Conservation (phyloP, 2,797 vertebrate species). For the Ficedula albicollis region DNA sequence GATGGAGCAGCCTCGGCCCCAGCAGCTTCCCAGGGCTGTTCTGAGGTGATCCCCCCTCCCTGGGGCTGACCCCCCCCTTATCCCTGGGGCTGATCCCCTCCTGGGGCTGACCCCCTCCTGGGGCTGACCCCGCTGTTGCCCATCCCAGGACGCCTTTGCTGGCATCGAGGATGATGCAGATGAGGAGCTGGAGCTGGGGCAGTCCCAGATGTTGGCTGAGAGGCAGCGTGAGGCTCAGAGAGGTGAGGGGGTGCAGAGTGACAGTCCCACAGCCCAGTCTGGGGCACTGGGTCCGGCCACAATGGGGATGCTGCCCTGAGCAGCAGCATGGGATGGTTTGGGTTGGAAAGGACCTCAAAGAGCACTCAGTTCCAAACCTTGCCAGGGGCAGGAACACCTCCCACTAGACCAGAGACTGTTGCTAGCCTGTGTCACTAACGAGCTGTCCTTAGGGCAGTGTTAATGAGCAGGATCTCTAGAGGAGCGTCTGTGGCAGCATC, state of each 20-base stretch:
- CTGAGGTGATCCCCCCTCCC: background rate
- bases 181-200: slow-evolving; percentile 83
- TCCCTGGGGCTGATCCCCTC: background rate
- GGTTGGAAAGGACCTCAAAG: background rate
- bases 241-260: background rate
- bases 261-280: accelerated
- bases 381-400: accelerated
- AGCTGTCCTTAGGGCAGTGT: accelerated
- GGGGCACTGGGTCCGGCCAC: background rate
- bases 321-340: background rate
- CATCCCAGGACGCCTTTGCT: slow-evolving; percentile 84
- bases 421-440: accelerated
- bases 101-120: no score
- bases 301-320: background rate
- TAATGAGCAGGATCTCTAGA: background rate
- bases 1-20: background rate
- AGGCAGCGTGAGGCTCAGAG: slow-evolving; percentile 9
- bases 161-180: slow-evolving; percentile 84
- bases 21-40: background rate
- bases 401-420: background rate
- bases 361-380: background rate
- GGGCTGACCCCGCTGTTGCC: accelerated
- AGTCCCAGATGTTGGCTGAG: slow-evolving; percentile 80
- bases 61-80: background rate
- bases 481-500: accelerated